These are phyloP conservation scores for Nematostella vectensis DNA, from an alignment of 92 coral and sea anemone species.

Conservation along the genomic window DNA sequence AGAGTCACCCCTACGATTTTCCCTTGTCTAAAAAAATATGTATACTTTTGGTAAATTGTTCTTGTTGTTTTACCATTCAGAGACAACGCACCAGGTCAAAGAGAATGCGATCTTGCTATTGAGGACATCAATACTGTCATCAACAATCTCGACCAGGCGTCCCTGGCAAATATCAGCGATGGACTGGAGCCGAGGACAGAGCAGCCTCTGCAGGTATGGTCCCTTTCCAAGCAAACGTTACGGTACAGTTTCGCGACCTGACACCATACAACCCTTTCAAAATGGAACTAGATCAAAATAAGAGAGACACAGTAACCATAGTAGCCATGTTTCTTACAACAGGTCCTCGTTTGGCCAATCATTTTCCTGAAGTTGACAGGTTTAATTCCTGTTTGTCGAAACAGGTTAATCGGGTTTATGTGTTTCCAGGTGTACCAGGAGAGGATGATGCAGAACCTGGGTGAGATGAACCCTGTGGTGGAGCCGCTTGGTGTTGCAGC, in stretches of 20 bases:
- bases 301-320: too few species aligned
- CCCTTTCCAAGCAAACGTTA: too few species aligned
- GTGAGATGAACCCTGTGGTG: constrained; percentile 71
- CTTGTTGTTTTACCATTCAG: constrained; percentile 16
- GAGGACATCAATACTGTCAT: constrained; percentile 83
- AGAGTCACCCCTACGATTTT: too few species aligned
- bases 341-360: too few species aligned
- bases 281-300: too few species aligned
- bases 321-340: too few species aligned
- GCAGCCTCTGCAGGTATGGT: constrained; percentile 61
- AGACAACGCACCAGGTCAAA: constrained; percentile 98
- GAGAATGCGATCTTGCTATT: constrained; percentile 93
- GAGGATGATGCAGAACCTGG: constrained; percentile 88
- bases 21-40: too few species aligned
- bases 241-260: too few species aligned
- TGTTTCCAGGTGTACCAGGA: constrained; percentile 99
- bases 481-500: constrained; percentile 89
- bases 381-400: too few species aligned
- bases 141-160: constrained; percentile 93
- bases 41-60: neutral
- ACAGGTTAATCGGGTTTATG: too few species aligned
- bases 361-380: too few species aligned
- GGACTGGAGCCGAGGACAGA: constrained; percentile 78
- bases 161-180: constrained; percentile 88
- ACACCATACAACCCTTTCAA: too few species aligned